Conservation (phyloP, 1,140 invertebrate species). For the Anoplophora glabripennis region DNA sequence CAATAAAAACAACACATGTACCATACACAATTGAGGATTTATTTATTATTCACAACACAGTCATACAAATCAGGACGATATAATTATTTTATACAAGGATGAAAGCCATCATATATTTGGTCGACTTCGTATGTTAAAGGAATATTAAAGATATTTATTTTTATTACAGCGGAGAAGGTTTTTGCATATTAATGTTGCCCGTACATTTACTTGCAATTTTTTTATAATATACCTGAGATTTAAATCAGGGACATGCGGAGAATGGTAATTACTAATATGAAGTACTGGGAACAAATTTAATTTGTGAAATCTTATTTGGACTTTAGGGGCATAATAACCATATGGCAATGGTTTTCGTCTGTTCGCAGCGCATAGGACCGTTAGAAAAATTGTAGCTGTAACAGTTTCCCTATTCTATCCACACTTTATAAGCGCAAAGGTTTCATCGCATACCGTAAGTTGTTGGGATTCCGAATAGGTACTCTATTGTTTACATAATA, state of each 20-base stretch:
- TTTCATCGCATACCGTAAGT: too few species aligned
- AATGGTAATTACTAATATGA: neutral
- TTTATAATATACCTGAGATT: conserved; percentile 5
- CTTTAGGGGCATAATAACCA: neutral
- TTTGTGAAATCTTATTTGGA: neutral
- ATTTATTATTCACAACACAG: conserved; percentile 28
- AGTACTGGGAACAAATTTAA: neutral
- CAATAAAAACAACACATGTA: conserved; percentile 16
- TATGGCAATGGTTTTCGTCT: too few species aligned
- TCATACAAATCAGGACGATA: conserved; percentile 17
- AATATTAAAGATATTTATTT: conserved; percentile 28
- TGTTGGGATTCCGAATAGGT: too few species aligned
- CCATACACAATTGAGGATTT: conserved; percentile 25
- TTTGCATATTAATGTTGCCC: conserved; percentile 16
- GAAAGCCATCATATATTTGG: conserved; percentile 21
- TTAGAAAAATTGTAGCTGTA: too few species aligned
- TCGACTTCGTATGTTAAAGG: conserved; percentile 17
- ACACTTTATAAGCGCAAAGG: too few species aligned
- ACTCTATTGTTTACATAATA: too few species aligned
- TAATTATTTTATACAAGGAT: conserved; percentile 13
- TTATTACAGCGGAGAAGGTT: conserved; percentile 15
- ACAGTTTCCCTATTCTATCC: too few species aligned
- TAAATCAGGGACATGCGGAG: neutral
- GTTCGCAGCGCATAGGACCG: too few species aligned
- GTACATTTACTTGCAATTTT: conserved; percentile 12